Evolutionary conservation across 2,888 invertebrate species (phyloP).

Genomic region (Luperina nickerlii): DNA sequence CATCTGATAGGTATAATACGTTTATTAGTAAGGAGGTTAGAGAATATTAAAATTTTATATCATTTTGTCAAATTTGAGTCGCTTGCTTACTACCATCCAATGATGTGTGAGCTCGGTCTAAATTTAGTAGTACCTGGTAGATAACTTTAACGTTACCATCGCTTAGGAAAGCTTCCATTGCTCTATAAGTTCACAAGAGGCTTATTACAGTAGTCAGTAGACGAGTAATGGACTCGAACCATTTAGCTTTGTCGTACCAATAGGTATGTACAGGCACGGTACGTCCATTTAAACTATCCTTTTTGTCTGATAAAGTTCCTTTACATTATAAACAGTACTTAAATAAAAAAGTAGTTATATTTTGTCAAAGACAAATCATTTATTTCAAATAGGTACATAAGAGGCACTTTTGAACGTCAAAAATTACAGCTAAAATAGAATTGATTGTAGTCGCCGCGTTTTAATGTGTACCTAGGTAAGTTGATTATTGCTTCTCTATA

Average conservation of each 20-base stretch:
- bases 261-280: not conserved
- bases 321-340: not conserved
- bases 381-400: too few species aligned
- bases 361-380: too few species aligned
- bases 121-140: not conserved
- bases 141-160: not conserved
- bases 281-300: not conserved
- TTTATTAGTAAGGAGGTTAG: too few species aligned
- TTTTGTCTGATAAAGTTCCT: not conserved
- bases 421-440: too few species aligned
- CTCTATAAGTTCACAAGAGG: not conserved
- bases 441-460: too few species aligned
- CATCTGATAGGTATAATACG: too few species aligned
- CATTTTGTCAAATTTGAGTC: not conserved
- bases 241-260: not conserved
- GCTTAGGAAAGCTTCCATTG: conserved; percentile 1
- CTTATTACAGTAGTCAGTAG: not conserved
- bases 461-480: not conserved
- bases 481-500: not conserved
- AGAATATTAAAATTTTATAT: not conserved
- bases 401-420: too few species aligned
- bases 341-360: not conserved
- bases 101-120: not conserved
- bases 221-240: not conserved
- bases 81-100: not conserved